Conservation (phyloP, 2,888 invertebrate genomes). For the Lithosia quadra region DNA sequence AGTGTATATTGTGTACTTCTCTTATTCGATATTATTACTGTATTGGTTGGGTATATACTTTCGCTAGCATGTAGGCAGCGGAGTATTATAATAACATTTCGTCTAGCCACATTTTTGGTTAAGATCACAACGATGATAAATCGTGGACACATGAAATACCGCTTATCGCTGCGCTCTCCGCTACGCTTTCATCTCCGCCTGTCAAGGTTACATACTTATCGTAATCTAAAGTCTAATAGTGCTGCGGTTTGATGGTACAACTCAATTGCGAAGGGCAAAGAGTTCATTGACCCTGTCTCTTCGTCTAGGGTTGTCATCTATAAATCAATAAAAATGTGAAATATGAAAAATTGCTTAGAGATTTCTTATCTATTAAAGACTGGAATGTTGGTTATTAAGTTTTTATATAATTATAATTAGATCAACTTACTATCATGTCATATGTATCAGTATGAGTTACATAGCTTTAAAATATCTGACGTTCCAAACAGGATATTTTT, state of each 20-base stretch:
- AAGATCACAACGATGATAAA: not conserved
- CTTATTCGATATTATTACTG: no score
- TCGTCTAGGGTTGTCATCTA: conserved; percentile 3
- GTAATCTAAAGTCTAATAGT: conserved; percentile 30
- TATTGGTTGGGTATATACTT: no score
- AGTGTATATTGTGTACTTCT: no score
- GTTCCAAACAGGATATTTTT: no score
- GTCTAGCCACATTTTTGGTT: no score
- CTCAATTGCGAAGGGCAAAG: conserved; percentile 37
- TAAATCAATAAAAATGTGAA: not conserved
- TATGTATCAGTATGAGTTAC: no score
- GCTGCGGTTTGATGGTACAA: conserved; percentile 29
- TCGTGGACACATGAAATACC: not conserved
- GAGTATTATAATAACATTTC: no score
- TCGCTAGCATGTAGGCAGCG: no score
- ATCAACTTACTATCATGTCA: no score
- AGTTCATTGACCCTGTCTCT: conserved; percentile 30
- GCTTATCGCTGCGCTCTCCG: conserved; percentile 4
- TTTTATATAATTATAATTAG: not conserved
- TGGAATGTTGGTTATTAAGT: not conserved
- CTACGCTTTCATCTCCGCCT: not conserved
- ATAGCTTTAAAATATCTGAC: not conserved
- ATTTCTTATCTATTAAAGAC: not conserved
- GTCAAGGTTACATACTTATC: conserved; percentile 3
- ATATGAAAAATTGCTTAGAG: not conserved